Evolutionary conservation across 2,113 vertebrate species (phyloP).

Genomic region (Mobula birostris): DNA sequence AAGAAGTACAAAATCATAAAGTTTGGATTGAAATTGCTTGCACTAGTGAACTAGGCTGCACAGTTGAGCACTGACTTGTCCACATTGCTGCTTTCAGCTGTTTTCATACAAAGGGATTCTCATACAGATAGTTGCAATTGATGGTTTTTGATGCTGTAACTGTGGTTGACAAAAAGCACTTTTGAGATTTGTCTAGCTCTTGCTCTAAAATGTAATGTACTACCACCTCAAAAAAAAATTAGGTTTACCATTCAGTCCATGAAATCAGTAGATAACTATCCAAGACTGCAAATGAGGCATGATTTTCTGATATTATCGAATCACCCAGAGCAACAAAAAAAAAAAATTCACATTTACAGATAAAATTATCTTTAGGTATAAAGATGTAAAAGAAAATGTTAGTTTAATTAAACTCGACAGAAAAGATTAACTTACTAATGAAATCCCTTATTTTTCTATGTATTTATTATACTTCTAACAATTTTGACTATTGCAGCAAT

Average conservation of each 20-base stretch:
- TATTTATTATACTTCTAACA: background rate
- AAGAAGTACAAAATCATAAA: background rate
- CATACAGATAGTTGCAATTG: background rate
- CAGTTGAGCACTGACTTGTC: background rate
- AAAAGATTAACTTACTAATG: background rate
- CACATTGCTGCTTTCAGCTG: background rate
- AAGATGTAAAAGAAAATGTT: background rate
- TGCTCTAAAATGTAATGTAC: conserved; percentile 1
- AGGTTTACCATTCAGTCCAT: background rate
- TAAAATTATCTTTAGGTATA: background rate
- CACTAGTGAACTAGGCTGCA: background rate
- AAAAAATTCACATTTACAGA: background rate
- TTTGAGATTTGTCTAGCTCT: background rate
- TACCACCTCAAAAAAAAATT: background rate
- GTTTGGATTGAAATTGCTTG: background rate
- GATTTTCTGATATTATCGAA: background rate
- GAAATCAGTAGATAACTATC: background rate
- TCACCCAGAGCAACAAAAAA: background rate
- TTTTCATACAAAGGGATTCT: background rate
- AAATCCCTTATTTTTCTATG: background rate
- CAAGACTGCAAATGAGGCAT: background rate
- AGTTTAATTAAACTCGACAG: background rate
- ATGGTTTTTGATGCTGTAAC: background rate
- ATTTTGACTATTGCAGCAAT: background rate
- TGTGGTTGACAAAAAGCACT: background rate